Evolutionary conservation across 1,140 invertebrate genomes (phyloP), one percentile per base, ranked within the genome.

Genomic region (Aphelinus atriplicis): DNA sequence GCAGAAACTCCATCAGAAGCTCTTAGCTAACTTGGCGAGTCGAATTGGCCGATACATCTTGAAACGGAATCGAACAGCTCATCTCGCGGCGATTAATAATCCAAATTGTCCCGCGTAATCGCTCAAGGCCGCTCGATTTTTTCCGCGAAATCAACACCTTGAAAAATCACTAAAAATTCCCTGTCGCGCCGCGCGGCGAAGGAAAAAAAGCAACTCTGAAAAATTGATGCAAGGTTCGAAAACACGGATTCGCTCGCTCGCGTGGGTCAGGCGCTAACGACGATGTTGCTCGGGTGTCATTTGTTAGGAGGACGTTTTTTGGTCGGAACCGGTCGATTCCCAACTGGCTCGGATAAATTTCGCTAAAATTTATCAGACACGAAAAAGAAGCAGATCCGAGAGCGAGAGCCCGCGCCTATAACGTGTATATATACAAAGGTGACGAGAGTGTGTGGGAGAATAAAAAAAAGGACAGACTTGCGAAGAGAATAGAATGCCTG

Each of bases 91-190:
- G 26, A 26, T 26, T 26, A 26, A 26, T 26, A 26, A 26, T 26
- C 26, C 26, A 26, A 26, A 26, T 26, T 26, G 26, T 26, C 26
- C 26, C 26, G 26, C 26, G 26, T 26, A 26, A 26, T 26, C 26
- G 26, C 26, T 26, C 26, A 26, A 26, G 26, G 26, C 26, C 26
- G 26, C 26, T 26, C 26, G 26, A 5, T 65, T 65, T 64, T 43
- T 73, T 62, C 64, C 50, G 1, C 1, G 71, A 67, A 73, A 73
- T 73, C 64, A 73, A 73, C 71, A 67, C 64, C 65, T 67, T 62
- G 64, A 73, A 73, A 62, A 63, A 74, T 74, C 46, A n/a, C 62
- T 47, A 26, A 57, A 65, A 72, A 64, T 64, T 64, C 62, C 63
- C 51, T n/a, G 57, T 3, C n/a, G 57, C n/a, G 43, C 3, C 9